Conservation (phyloP, 2,797 vertebrate species). For the Fundulus diaphanus region DNA sequence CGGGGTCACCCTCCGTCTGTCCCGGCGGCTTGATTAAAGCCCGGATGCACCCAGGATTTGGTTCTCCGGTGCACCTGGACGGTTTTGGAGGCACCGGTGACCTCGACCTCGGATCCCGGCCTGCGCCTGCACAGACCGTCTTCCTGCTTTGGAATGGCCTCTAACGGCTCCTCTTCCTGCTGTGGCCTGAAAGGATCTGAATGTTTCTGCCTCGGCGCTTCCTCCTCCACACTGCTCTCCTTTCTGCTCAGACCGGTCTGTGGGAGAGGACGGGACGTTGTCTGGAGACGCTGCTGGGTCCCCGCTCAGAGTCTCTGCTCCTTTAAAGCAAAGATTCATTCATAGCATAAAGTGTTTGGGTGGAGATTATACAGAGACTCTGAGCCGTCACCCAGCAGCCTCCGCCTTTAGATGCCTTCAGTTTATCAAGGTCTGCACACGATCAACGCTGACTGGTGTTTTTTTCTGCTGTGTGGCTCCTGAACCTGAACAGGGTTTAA, state of each 20-base stretch:
- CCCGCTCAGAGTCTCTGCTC: neutral
- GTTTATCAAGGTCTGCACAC: neutral
- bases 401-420: slow-evolving; percentile 11
- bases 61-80: neutral
- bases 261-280: slow-evolving; percentile 44
- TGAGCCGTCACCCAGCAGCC: slow-evolving; percentile 53
- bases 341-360: neutral
- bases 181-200: slow-evolving; percentile 24
- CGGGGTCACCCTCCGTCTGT: slow-evolving; percentile 44
- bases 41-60: neutral
- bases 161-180: slow-evolving; percentile 46
- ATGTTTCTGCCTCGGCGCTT: slow-evolving; percentile 52
- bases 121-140: slow-evolving; percentile 65
- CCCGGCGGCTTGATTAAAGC: neutral
- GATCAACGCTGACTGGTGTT: slow-evolving; percentile 45
- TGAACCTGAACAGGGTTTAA: slow-evolving; percentile 85
- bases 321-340: neutral
- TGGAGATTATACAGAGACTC: neutral
- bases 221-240: slow-evolving; percentile 29
- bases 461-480: slow-evolving; percentile 42
- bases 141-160: slow-evolving; percentile 64
- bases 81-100: slow-evolving; percentile 28
- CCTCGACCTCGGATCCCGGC: slow-evolving; percentile 53
- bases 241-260: slow-evolving; percentile 70
- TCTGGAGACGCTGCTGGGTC: slow-evolving; percentile 63